Evolutionary conservation across 2,888 invertebrate genomes (phyloP), one percentile per base, ranked within the genome.

Genomic region (Scrobipalpa costella): DNA sequence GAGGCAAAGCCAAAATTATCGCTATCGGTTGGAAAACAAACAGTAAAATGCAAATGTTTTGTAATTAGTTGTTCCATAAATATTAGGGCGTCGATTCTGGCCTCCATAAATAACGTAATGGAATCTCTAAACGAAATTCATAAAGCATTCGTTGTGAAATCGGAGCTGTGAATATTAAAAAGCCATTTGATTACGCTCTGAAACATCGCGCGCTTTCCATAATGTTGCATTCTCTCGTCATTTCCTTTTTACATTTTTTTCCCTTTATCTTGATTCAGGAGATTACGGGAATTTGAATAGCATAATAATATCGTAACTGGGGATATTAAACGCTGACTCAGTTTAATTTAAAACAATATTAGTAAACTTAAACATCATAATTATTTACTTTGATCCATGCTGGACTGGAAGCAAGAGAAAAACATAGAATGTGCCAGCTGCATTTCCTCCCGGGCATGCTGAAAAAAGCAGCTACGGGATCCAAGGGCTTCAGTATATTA

Each of bases 61-160:
- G 78, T 83, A 83, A 84, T 85, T 85, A 81, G 76, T 76, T 71
- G 73, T 70, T 69, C 73, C 75, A 80, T 85, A 83, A 84, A 85
- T 81, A 83, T 77, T 71, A 74, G 68, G 69, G 69, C 68, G 72
- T 75, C 76, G 73, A 80, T 78, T 74, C 69, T 64, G 72, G 69
- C 69, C 65, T 69, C 73, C 76, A 79, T 86, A 83, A 85, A 85
- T 83, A 80, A 81, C 71, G 70, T 73, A 81, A 79, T 79, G 75
- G 77, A 78, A 78, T 79, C 70, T 71, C 75, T 71, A 74, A 77
- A 74, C 74, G 68, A 71, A 75, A 79, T 79, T 79, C 78, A 78
- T 77, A 79, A 73, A 77, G 71, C 75, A 70, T 71, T 75, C 73
- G 71, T 77, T 77, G 71, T 75, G 76, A 76, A 79, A 77, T 74